Conservation (phyloP, 2,888 invertebrate genomes). For the Drosophila diplacantha region DNA sequence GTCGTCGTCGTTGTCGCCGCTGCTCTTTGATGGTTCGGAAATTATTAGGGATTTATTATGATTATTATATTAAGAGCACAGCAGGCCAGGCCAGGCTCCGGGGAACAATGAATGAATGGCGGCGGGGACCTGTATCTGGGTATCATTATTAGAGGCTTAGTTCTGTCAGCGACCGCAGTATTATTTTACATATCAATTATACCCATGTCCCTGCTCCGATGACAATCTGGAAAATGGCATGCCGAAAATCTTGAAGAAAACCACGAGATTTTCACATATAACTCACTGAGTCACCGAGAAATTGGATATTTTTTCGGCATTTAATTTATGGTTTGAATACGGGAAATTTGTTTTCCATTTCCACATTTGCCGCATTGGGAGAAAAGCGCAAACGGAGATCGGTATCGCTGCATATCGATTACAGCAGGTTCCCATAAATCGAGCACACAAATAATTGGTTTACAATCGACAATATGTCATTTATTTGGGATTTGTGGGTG, state of each 20-base stretch:
- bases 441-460: constrained; percentile 10
- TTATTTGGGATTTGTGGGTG: constrained; percentile 7
- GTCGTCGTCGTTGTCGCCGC: constrained; percentile 55
- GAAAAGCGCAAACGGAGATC: constrained; percentile 19
- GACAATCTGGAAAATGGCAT: constrained; percentile 57
- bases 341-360: constrained; percentile 51
- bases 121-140: constrained; percentile 29
- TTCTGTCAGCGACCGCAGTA: constrained; percentile 57
- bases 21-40: constrained; percentile 75
- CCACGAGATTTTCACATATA: constrained; percentile 39
- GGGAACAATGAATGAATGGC: constrained; percentile 28
- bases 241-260: constrained; percentile 39
- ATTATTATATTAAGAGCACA: constrained; percentile 77
- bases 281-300: constrained; percentile 39
- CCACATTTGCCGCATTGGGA: constrained; percentile 29
- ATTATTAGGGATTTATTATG: constrained; percentile 78
- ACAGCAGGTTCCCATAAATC: constrained; percentile 30
- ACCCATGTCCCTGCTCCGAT: constrained; percentile 59
- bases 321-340: constrained; percentile 44
- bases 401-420: constrained; percentile 47
- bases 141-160: constrained; percentile 52
- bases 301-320: constrained; percentile 53
- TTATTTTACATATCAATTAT: constrained; percentile 78
- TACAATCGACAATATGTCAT: constrained; percentile 37
- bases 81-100: constrained; percentile 46